Conservation (phyloP, 2,113 vertebrate species). For the Theristicus caerulescens region DNA sequence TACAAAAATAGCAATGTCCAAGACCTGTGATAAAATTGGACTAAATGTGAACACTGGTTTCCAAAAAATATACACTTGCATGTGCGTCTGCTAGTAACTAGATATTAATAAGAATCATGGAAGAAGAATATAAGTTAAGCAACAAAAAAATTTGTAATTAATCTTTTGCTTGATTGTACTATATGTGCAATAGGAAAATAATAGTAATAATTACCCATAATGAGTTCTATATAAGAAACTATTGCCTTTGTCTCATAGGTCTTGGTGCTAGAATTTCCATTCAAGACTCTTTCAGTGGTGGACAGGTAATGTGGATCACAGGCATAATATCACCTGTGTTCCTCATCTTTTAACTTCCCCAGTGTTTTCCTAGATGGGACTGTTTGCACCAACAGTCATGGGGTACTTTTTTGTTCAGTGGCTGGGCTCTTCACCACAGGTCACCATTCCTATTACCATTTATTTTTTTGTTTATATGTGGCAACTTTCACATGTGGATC, state of each 20-base stretch:
- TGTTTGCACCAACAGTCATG: neutral
- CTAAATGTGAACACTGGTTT: neutral
- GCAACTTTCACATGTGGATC: neutral
- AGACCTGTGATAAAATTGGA: neutral
- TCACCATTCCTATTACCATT: neutral
- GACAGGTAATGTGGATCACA: neutral
- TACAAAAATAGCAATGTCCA: neutral
- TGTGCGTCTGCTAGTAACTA: neutral
- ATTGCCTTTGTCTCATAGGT: neutral
- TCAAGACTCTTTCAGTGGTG: neutral
- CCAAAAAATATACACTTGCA: neutral
- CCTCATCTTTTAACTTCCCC: neutral
- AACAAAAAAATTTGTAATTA: neutral
- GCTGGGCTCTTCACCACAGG: neutral
- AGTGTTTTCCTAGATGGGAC: neutral
- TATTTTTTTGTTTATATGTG: neutral
- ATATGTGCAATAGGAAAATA: neutral
- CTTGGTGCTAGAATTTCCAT: neutral
- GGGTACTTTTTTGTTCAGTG: neutral
- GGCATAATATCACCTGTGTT: neutral
- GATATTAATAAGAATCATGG: neutral
- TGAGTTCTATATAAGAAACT: neutral
- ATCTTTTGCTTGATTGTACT: neutral
- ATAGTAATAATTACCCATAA: neutral
- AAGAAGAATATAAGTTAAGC: neutral